A percentile compares a stretch with the other conserved stretches of the same genome.
Conservation (phyloP, 2,888 invertebrate genomes). For the Hydropsyche betteni region DNA sequence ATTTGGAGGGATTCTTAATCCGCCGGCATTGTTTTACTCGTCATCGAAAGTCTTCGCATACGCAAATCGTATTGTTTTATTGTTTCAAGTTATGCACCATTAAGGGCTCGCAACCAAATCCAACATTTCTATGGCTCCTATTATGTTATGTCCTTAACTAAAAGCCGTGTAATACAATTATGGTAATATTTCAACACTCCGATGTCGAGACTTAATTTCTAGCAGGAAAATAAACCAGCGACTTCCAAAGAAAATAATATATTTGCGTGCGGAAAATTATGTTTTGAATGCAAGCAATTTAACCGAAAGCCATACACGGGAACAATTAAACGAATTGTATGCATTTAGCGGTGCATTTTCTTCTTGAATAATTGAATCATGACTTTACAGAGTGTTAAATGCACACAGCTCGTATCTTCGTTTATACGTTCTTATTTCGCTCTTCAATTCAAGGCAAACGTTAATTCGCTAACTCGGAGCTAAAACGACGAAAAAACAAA, state of each 20-base stretch:
- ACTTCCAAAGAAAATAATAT: too few relatives aligned
- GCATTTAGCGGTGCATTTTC: constrained; percentile 35
- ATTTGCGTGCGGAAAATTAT: too few relatives aligned
- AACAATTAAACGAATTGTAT: constrained; percentile 27
- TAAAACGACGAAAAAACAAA: background rate
- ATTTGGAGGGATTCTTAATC: background rate
- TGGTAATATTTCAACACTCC: constrained; percentile 1
- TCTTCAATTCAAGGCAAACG: background rate
- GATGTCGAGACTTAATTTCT: background rate
- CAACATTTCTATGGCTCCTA: background rate
- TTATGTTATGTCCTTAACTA: constrained; percentile 20
- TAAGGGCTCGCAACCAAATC: constrained; percentile 20
- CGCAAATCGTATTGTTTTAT: constrained; percentile 26
- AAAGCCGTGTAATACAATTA: constrained; percentile 28
- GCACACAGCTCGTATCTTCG: background rate
- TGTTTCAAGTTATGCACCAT: constrained; percentile 12
- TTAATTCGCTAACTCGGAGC: constrained; percentile 8
- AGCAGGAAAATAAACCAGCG: too few relatives aligned
- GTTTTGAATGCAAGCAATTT: background rate
- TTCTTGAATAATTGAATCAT: constrained; percentile 34
- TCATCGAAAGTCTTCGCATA: background rate
- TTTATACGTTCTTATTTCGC: background rate
- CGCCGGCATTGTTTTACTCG: background rate
- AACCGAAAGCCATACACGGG: background rate
- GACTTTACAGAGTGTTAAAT: constrained; percentile 32